phyloP scores from a whole-genome alignment of 2,113 vertebrate genomes.

The Nothocercus julius region DNA sequence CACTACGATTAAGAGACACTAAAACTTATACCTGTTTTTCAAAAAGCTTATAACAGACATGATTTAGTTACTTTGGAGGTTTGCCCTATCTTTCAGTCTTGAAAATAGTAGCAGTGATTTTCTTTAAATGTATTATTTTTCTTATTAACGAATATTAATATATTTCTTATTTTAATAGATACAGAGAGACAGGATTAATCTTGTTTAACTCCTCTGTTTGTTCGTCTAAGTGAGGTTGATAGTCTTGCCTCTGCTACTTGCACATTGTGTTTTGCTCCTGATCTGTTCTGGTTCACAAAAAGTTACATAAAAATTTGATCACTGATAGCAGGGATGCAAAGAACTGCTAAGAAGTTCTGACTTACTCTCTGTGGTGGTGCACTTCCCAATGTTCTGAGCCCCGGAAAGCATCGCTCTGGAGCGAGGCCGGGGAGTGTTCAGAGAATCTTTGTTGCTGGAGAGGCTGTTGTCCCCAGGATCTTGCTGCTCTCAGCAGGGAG shows the following conservation, averaged over 20 bases:
- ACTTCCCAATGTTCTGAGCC: neutral
- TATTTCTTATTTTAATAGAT: neutral
- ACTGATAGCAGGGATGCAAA: neutral
- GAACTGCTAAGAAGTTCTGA: neutral
- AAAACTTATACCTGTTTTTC: neutral
- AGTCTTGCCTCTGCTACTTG: neutral
- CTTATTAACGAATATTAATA: neutral
- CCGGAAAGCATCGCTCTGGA: neutral
- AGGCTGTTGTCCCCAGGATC: neutral
- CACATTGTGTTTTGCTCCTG: neutral
- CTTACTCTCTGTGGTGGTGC: neutral
- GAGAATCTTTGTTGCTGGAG: neutral
- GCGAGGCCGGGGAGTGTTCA: neutral
- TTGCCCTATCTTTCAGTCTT: neutral
- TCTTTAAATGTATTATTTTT: neutral
- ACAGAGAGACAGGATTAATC: neutral
- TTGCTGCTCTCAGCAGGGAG: neutral
- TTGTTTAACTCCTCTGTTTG: neutral
- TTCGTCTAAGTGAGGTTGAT: neutral
- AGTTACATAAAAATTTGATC: too few species aligned
- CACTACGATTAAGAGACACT: neutral
- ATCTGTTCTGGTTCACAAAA: neutral
- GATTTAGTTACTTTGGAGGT: neutral
- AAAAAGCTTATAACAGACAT: neutral
- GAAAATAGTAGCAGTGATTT: rapidly evolving